Evolutionary conservation across 37 sponge, comb jelly and placozoan genomes (phyloP).

Genomic region (Lycopodina hypogea): DNA sequence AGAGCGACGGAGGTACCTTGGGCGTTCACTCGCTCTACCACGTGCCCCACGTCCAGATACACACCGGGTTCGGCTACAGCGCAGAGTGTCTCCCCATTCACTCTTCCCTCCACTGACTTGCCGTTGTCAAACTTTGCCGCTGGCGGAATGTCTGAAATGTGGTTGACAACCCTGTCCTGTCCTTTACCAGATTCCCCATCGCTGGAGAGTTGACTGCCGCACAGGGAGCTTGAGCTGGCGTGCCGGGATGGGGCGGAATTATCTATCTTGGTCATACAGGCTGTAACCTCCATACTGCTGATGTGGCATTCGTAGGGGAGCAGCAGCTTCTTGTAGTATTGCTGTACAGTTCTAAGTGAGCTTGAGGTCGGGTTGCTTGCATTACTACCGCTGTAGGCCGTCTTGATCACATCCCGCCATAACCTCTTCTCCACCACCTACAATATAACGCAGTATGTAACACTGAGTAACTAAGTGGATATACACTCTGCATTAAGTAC

Average conservation of each 20-base stretch:
- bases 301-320: constrained; percentile 65
- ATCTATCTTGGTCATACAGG: constrained; percentile 31
- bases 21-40: constrained; percentile 17
- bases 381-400: background rate
- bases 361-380: constrained; percentile 5
- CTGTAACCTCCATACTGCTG: constrained; percentile 10
- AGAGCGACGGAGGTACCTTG: constrained; percentile 9
- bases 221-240: constrained; percentile 9
- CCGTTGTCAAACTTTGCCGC: background rate
- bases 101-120: constrained; percentile 10
- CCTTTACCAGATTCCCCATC: background rate
- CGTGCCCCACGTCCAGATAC: background rate
- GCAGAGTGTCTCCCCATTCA: constrained; percentile 19
- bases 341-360: constrained; percentile 38
- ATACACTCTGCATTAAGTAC: too few relatives aligned
- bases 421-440: constrained; percentile 56
- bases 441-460: background rate
- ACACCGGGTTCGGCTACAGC: background rate
- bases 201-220: constrained; percentile 4
- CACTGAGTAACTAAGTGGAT: too few relatives aligned
- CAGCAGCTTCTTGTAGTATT: constrained; percentile 46
- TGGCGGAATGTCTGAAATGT: background rate
- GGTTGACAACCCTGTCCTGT: constrained; percentile 1
- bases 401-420: constrained; percentile 52
- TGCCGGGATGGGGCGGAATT: constrained; percentile 7